phyloP scores from a whole-genome alignment of 2,113 vertebrate genomes.

The Zeus faber region DNA sequence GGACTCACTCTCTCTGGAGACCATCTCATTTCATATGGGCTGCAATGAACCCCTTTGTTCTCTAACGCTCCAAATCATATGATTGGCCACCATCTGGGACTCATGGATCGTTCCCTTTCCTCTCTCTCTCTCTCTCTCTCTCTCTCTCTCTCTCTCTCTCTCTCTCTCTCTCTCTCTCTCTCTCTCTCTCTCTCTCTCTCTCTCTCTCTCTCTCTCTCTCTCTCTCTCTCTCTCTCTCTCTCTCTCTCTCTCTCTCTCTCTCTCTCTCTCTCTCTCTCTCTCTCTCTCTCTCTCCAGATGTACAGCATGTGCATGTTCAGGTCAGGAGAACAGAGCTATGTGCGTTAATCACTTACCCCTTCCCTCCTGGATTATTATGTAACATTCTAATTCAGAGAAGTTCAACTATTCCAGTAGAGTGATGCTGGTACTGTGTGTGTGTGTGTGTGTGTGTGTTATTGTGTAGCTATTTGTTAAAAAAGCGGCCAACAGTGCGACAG shows the following conservation, averaged over 20 bases:
- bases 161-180: constrained; percentile 2
- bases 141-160: background rate
- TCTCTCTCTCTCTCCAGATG: constrained; percentile 26
- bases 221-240: constrained; percentile 20
- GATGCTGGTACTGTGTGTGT: background rate
- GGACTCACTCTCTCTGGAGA: constrained; percentile 47
- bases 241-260: background rate
- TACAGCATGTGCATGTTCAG: constrained; percentile 20
- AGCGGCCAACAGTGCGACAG: no score
- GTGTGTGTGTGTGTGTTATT: constrained; percentile 1
- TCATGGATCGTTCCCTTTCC: constrained; percentile 32
- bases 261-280: background rate
- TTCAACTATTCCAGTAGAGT: no score
- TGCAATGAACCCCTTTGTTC: constrained; percentile 59
- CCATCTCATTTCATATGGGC: constrained; percentile 45
- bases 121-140: constrained; percentile 14
- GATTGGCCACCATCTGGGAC: constrained; percentile 67
- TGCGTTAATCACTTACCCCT: constrained; percentile 45
- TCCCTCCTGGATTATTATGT: constrained; percentile 49
- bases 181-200: background rate
- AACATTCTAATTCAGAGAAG: constrained; percentile 48
- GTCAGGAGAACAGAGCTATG: constrained; percentile 53
- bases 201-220: constrained; percentile 29
- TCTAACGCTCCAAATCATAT: constrained; percentile 53
- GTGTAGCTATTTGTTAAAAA: no score